Evolutionary conservation across 2,888 invertebrate species (phyloP).

Genomic region (Acronicta psi): DNA sequence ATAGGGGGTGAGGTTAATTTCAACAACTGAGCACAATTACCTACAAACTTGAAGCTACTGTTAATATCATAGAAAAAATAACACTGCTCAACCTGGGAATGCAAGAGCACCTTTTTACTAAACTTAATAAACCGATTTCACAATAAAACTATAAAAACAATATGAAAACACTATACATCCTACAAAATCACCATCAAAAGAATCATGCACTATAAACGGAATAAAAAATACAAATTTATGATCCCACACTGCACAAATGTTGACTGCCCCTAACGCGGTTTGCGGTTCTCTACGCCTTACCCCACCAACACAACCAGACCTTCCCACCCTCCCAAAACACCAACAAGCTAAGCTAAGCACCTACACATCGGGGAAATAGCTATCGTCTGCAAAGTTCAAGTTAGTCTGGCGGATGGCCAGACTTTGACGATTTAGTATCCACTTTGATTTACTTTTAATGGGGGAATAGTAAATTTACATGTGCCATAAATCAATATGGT

Average conservation of each 20-base stretch:
- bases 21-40: too few species aligned
- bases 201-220: slow-evolving; percentile 52
- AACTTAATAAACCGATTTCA: slow-evolving; percentile 1
- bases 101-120: too few species aligned
- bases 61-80: too few species aligned
- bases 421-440: slow-evolving; percentile 76
- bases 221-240: slow-evolving; percentile 59
- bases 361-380: slow-evolving; percentile 3
- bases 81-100: too few species aligned
- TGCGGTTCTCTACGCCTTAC: slow-evolving; percentile 63
- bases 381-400: slow-evolving; percentile 28
- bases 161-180: slow-evolving; percentile 31
- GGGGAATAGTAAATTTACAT: slow-evolving; percentile 74
- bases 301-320: slow-evolving; percentile 35
- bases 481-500: slow-evolving; percentile 75
- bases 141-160: slow-evolving; percentile 17
- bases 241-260: slow-evolving; percentile 63
- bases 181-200: slow-evolving; percentile 52
- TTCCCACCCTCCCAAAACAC: slow-evolving; percentile 17
- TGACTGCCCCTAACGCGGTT: slow-evolving; percentile 66
- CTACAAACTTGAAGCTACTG: too few species aligned
- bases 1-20: too few species aligned
- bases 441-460: slow-evolving; percentile 80
- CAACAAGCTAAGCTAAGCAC: slow-evolving; percentile 34
- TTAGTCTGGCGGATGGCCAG: slow-evolving; percentile 50